phyloP scores from a whole-genome alignment of 2,888 invertebrate species.

The Ophion ellenae region DNA sequence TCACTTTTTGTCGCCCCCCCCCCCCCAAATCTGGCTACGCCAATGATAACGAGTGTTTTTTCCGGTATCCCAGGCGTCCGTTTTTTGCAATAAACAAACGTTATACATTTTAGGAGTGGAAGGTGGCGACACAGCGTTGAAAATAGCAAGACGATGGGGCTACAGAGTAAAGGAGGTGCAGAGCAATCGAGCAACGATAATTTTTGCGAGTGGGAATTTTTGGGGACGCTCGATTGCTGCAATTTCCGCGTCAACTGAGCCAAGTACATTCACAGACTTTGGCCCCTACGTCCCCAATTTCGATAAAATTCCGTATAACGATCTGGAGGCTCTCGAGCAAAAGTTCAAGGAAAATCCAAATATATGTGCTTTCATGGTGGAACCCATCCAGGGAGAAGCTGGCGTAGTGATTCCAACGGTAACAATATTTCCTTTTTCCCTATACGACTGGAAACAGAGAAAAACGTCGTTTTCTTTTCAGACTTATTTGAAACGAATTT shows the following conservation, averaged over 20 bases:
- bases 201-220: slow-evolving; percentile 92
- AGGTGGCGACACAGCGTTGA: slow-evolving; percentile 91
- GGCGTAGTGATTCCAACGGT: slow-evolving; percentile 90
- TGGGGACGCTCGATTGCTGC: slow-evolving; percentile 94
- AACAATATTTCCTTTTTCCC: slow-evolving; percentile 20
- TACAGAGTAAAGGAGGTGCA: slow-evolving; percentile 91
- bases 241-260: slow-evolving; percentile 91
- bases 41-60: background rate
- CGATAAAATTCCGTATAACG: slow-evolving; percentile 90
- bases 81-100: background rate
- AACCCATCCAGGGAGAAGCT: slow-evolving; percentile 95
- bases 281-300: slow-evolving; percentile 94
- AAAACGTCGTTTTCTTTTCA: background rate
- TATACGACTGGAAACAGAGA: background rate
- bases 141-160: slow-evolving; percentile 92
- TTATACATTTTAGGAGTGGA: slow-evolving; percentile 87
- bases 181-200: slow-evolving; percentile 88
- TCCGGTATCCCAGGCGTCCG: background rate
- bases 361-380: slow-evolving; percentile 93
- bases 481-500: background rate
- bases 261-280: slow-evolving; percentile 88
- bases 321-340: slow-evolving; percentile 88
- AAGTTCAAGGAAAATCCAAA: slow-evolving; percentile 85
- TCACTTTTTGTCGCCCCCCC: too few species aligned
- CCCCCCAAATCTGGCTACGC: too few species aligned